A percentile compares a stretch with the other conserved stretches of the same genome.
Conservation (phyloP, 2,888 invertebrate genomes). For the Phlogophora meticulosa region DNA sequence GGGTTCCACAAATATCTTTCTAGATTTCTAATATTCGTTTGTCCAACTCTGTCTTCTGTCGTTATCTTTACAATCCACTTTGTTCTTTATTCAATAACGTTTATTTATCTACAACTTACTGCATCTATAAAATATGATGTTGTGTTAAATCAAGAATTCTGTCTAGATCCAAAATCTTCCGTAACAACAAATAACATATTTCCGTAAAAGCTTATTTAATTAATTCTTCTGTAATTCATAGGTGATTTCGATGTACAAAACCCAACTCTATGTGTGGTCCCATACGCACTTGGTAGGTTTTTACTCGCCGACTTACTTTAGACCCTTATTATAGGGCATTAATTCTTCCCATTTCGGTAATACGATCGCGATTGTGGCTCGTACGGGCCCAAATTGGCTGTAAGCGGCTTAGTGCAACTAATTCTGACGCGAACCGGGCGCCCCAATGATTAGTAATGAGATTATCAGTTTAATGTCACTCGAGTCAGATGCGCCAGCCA, state of each 20-base stretch:
- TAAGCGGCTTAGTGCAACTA: constrained; percentile 74
- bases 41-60: no score
- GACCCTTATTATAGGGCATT: constrained; percentile 58
- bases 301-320: constrained; percentile 31
- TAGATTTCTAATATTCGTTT: neutral
- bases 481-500: constrained; percentile 47
- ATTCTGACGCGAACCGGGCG: constrained; percentile 64
- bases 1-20: neutral
- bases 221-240: no score
- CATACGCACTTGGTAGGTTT: constrained; percentile 11
- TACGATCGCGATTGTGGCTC: constrained; percentile 64
- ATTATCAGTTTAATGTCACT: constrained; percentile 71
- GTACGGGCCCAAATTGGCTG: constrained; percentile 66
- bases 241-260: constrained; percentile 7
- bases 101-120: no score
- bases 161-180: no score
- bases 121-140: no score
- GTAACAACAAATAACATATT: neutral
- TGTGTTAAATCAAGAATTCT: no score
- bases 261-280: constrained; percentile 9
- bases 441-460: constrained; percentile 71
- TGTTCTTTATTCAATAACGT: no score
- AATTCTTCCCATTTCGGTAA: constrained; percentile 62
- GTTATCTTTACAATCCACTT: no score
- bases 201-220: no score